Evolutionary conservation across 2,113 vertebrate species (phyloP).

Genomic region (Brachyhypopomus occidentalis): DNA sequence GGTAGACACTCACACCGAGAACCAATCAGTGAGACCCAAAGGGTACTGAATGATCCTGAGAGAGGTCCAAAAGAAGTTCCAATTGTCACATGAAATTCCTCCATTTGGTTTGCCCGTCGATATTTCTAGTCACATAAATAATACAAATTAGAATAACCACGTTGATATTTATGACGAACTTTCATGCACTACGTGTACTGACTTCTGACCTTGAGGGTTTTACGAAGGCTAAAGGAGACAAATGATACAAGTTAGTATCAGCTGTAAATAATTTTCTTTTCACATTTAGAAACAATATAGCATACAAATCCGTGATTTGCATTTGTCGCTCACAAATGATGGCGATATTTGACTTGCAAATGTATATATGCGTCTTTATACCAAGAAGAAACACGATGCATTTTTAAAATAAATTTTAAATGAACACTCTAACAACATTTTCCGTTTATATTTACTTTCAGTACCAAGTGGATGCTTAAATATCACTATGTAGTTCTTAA

Average conservation of each 20-base stretch:
- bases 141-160: not conserved
- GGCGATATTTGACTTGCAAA: constrained; percentile 59
- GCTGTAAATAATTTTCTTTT: not conserved
- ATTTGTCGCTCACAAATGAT: constrained; percentile 36
- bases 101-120: constrained; percentile 39
- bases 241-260: not conserved
- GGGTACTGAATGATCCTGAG: constrained; percentile 65
- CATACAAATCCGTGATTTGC: constrained; percentile 41
- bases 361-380: not conserved
- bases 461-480: not conserved
- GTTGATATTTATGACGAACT: not conserved
- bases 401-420: not conserved
- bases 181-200: not conserved
- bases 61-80: constrained; percentile 63
- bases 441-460: not conserved
- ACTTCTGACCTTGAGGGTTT: not conserved
- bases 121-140: not conserved
- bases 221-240: not conserved
- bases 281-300: not conserved
- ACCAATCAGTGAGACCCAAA: constrained; percentile 68
- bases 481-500: no score
- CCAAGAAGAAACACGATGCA: not conserved
- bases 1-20: constrained; percentile 61
- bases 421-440: not conserved
- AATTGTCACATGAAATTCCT: constrained; percentile 63